Evolutionary conservation across 2,888 invertebrate species (phyloP).

Genomic region (Orchesellides sinensis): DNA sequence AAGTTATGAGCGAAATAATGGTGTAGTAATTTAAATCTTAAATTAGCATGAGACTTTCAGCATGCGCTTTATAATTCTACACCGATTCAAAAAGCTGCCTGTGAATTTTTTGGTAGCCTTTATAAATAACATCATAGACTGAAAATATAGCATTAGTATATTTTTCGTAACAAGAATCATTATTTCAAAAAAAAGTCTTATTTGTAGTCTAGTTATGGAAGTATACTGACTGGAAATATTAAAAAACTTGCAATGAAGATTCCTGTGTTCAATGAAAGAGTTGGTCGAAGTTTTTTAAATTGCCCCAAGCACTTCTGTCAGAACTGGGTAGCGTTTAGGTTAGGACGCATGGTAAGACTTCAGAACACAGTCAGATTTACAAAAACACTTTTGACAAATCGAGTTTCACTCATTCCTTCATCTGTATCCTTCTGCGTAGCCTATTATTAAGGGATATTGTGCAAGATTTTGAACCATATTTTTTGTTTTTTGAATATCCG

Average conservation of each 20-base stretch:
- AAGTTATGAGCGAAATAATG: conserved; percentile 9
- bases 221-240: background rate
- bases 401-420: conserved; percentile 42
- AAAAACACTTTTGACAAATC: conserved; percentile 43
- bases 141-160: too few species aligned
- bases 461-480: conserved; percentile 7
- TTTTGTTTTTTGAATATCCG: conserved; percentile 23
- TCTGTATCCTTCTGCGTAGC: conserved; percentile 43
- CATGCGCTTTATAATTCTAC: background rate
- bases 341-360: background rate
- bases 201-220: background rate
- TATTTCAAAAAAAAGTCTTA: too few species aligned
- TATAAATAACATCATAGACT: too few species aligned
- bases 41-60: conserved; percentile 38
- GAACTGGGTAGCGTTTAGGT: too few species aligned
- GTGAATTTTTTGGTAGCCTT: too few species aligned
- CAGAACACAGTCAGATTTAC: background rate
- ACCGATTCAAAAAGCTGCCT: too few species aligned
- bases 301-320: conserved; percentile 20
- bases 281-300: conserved; percentile 3
- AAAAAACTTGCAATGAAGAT: too few species aligned
- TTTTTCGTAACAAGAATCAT: too few species aligned
- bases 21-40: conserved; percentile 24
- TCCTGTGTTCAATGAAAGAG: too few species aligned
- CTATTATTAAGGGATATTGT: conserved; percentile 34